These are phyloP conservation scores for Temnopleurus reevesii DNA, from an alignment of 53 echinoderm and acorn worm genomes.

Conservation along the genomic window DNA sequence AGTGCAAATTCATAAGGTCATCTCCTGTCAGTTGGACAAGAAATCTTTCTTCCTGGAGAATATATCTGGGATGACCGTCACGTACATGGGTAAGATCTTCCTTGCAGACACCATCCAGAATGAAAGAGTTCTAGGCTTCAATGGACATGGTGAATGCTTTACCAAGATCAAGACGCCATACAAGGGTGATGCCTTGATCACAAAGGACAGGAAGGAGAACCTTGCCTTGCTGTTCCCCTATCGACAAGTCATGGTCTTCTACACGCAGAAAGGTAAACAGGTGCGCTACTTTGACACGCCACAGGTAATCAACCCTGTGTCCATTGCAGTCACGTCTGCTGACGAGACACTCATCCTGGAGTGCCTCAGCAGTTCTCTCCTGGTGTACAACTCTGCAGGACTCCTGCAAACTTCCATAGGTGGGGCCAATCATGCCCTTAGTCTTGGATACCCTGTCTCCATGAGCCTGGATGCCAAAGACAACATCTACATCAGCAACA, in stretches of 20 bases:
- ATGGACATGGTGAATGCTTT: constrained; percentile 67
- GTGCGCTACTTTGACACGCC: constrained; percentile 66
- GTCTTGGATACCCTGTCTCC: constrained; percentile 71
- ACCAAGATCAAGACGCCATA: constrained; percentile 69
- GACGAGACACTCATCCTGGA: constrained; percentile 73
- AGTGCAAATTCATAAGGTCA: constrained; percentile 68
- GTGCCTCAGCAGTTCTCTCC: constrained; percentile 69
- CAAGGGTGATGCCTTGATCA: constrained; percentile 70
- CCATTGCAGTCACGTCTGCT: constrained; percentile 65
- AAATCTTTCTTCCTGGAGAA: constrained; percentile 69
- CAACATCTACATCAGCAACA: constrained; percentile 81
- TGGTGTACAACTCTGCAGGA: constrained; percentile 69
- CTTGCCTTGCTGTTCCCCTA: constrained; percentile 70
- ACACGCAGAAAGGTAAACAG: constrained; percentile 66
- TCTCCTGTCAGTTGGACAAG: constrained; percentile 61
- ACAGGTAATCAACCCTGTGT: constrained; percentile 66
- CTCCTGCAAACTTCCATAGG: constrained; percentile 69
- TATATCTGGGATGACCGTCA: constrained; percentile 67
- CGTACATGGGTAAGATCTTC: constrained; percentile 75
- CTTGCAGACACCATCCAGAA: constrained; percentile 82
- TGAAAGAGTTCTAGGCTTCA: constrained; percentile 68
- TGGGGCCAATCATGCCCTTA: constrained; percentile 41
- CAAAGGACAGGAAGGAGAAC: constrained; percentile 69
- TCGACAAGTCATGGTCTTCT: constrained; percentile 67
- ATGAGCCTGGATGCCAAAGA: constrained; percentile 70